These are phyloP conservation scores for Maniola jurtina DNA, from an alignment of 1,140 invertebrate species.

Conservation along the genomic window DNA sequence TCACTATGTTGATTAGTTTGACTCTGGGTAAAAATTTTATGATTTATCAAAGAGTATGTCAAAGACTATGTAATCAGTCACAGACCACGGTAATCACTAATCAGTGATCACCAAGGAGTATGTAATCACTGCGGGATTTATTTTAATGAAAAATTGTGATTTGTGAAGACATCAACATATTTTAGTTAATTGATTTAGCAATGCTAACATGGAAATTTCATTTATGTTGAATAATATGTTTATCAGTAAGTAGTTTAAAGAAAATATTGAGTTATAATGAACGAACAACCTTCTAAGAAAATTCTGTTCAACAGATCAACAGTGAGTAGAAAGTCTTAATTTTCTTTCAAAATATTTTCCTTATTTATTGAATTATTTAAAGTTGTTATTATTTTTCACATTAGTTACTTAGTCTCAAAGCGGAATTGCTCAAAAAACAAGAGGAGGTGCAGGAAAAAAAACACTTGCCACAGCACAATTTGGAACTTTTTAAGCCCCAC, in stretches of 20 bases:
- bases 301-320: constrained; percentile 73
- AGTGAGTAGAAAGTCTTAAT: constrained; percentile 44
- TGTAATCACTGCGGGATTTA: too few relatives aligned
- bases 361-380: constrained; percentile 7
- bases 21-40: too few relatives aligned
- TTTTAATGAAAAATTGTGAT: too few relatives aligned
- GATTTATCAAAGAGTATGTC: too few relatives aligned
- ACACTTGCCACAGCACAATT: constrained; percentile 65
- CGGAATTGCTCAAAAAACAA: constrained; percentile 88
- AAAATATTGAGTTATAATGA: constrained; percentile 47
- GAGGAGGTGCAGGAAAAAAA: constrained; percentile 85
- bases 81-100: too few relatives aligned
- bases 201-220: neutral
- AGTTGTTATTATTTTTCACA: constrained; percentile 17
- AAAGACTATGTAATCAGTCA: too few relatives aligned
- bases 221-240: too few relatives aligned
- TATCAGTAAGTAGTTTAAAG: too few relatives aligned
- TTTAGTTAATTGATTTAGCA: too few relatives aligned
- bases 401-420: constrained; percentile 84
- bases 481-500: constrained; percentile 64
- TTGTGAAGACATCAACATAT: too few relatives aligned
- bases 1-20: too few relatives aligned
- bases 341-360: neutral
- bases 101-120: too few relatives aligned
- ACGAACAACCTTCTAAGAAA: constrained; percentile 63